Percentiles rank a stretch among this genome's conserved stretches.
Evolutionary conservation across 1,140 invertebrate species (phyloP).

Genomic region (Galendromus occidentalis): DNA sequence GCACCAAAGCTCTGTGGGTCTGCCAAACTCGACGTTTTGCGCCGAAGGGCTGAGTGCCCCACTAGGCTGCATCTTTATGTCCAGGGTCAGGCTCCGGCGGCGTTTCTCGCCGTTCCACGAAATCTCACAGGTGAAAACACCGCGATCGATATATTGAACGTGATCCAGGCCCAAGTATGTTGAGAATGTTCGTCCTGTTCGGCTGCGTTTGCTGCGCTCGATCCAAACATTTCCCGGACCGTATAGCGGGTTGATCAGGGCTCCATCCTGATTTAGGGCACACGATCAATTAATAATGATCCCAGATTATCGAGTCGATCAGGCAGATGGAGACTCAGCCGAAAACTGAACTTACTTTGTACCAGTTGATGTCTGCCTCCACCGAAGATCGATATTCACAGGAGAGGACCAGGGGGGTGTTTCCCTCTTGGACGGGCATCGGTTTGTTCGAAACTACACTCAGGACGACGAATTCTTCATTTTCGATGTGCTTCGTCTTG

Average conservation of each 20-base stretch:
- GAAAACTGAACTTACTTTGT: not conserved
- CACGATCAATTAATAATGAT: too few species aligned
- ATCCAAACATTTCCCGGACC: not conserved
- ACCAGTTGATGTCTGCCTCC: not conserved
- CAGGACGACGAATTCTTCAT: not conserved
- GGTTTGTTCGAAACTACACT: not conserved
- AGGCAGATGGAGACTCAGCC: not conserved
- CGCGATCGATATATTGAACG: not conserved
- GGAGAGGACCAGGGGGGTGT: not conserved
- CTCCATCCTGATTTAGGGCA: not conserved
- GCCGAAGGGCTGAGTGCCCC: not conserved
- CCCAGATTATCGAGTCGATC: too few species aligned
- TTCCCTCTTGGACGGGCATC: not conserved
- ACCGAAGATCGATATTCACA: not conserved
- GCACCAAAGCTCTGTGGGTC: not conserved
- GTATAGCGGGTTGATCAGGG: not conserved
- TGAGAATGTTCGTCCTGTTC: not conserved
- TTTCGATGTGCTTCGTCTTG: not conserved
- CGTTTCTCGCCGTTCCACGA: not conserved
- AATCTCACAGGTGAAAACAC: not conserved
- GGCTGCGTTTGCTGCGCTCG: not conserved
- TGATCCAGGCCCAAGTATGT: not conserved
- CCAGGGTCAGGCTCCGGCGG: not conserved
- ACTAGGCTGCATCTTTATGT: not conserved
- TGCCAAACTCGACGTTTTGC: not conserved